Evolutionary conservation across 2,113 vertebrate species (phyloP).

Genomic region (Sialia sialis): DNA sequence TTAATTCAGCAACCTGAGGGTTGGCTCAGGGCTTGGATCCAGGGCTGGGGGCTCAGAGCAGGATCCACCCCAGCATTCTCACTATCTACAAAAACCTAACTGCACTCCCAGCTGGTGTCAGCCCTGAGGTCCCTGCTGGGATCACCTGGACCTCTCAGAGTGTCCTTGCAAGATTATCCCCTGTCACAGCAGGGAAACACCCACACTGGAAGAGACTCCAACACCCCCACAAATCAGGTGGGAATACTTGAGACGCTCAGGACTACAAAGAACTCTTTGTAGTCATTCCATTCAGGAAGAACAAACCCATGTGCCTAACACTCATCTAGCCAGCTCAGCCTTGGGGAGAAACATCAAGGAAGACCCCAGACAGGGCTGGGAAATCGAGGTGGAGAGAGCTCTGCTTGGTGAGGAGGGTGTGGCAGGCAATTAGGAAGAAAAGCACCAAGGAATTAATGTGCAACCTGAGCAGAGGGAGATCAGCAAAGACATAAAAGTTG

Average conservation of each 20-base stretch:
- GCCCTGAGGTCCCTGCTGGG: background rate
- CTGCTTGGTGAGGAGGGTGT: background rate
- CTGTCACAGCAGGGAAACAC: fast-evolving
- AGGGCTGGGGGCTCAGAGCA: background rate
- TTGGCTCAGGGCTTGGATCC: background rate
- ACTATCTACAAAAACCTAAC: fast-evolving
- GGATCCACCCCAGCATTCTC: background rate
- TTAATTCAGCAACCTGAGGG: too few species aligned
- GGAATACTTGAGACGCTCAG: background rate
- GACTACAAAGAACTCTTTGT: background rate
- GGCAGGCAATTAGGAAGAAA: background rate
- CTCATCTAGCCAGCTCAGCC: background rate
- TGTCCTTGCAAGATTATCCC: background rate
- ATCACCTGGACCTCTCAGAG: fast-evolving
- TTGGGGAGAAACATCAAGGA: background rate
- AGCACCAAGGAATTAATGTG: background rate
- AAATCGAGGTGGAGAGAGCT: background rate
- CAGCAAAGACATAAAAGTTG: background rate
- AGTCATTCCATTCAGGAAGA: background rate
- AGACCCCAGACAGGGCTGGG: background rate
- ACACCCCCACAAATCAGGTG: background rate
- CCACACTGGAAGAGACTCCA: background rate
- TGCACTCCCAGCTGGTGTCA: fast-evolving
- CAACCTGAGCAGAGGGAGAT: background rate
- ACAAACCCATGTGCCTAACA: background rate